Base-by-base conservation (phyloP, 2,113 vertebrate species). In the Parus major region DNA sequence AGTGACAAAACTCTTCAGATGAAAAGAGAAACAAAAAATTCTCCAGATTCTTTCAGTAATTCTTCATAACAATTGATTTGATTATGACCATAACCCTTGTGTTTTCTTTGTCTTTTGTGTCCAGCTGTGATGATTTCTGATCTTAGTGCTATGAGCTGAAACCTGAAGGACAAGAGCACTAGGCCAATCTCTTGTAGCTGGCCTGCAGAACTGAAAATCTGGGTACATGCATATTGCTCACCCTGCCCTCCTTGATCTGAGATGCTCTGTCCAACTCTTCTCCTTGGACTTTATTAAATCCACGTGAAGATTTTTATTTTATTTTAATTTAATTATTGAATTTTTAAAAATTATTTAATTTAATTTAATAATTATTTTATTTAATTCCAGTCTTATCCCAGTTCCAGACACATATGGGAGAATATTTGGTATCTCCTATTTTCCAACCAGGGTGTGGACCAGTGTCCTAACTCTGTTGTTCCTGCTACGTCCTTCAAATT, bases 11-110 rank as follows among this genome's bases (percentile, higher is more conserved):
- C 25, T 61, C 50, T 91, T 93, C n/a, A 83, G 70, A 83, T 47
- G 33, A 66, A 80, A 75, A 88, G 35, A 72, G 49, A 77, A 75
- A 91, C 9, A 83, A 10, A 68, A 84, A 82, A 42, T 78, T 86
- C 68, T 83, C 59, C 8, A 8, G 52, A 92, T 95, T 90, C 70
- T 82, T 95, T 75, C 88, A 78, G 39, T 93, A 94, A 81, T 92
- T 81, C 56, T 85, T 86, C 61, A 90, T 65, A 95, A 61, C 46
- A 87, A 52, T 53, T 72, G n/a, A 76, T 91, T 94, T 93, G 56
- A 65, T 87, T 82, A 46, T 53, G 69, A 71, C 71, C 5, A 13
- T 59, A 83, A 55, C 20, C n/a, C 15, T 71, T 71, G 33, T 68
- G 23, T 61, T 91, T 53, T 57, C 55, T 78, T 60, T 72, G 20